Conservation (phyloP, 2,113 vertebrate genomes). For the Apeltes quadracus region DNA sequence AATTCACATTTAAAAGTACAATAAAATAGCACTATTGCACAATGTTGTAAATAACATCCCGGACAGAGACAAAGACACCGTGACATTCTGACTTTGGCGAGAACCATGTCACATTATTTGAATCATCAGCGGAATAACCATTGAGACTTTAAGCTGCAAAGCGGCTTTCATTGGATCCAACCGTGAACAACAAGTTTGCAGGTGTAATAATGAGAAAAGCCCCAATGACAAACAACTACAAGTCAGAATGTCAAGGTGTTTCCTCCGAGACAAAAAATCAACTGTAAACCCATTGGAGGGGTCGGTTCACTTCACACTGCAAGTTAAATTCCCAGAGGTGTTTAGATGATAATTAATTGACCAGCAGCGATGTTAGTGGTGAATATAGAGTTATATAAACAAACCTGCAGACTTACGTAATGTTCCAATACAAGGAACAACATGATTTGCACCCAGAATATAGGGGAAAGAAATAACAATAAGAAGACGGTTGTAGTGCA, state of each 20-base stretch:
- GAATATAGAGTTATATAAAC: constrained; percentile 36
- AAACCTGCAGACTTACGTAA: constrained; percentile 10
- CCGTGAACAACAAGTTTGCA: neutral
- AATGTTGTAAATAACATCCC: constrained; percentile 52
- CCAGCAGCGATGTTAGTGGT: constrained; percentile 29
- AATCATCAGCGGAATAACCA: neutral
- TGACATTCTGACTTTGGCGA: constrained; percentile 38
- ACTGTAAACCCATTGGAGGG: constrained; percentile 40
- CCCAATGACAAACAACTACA: constrained; percentile 12
- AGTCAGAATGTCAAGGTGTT: constrained; percentile 47
- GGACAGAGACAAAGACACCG: constrained; percentile 46
- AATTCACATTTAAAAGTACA: constrained; percentile 59
- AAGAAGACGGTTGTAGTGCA: constrained; percentile 30
- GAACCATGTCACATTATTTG: constrained; percentile 18
- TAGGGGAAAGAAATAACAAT: constrained; percentile 20
- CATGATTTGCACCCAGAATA: constrained; percentile 27
- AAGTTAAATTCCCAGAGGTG: constrained; percentile 67
- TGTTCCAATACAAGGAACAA: constrained; percentile 30
- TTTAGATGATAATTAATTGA: constrained; percentile 42
- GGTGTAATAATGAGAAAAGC: constrained; percentile 8
- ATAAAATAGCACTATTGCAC: constrained; percentile 61
- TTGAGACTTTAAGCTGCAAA: neutral
- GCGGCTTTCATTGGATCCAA: neutral
- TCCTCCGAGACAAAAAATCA: constrained; percentile 46
- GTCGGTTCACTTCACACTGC: constrained; percentile 55